Evolutionary conservation across 2,797 vertebrate species (phyloP).

Genomic region (Muscicapa comitata): DNA sequence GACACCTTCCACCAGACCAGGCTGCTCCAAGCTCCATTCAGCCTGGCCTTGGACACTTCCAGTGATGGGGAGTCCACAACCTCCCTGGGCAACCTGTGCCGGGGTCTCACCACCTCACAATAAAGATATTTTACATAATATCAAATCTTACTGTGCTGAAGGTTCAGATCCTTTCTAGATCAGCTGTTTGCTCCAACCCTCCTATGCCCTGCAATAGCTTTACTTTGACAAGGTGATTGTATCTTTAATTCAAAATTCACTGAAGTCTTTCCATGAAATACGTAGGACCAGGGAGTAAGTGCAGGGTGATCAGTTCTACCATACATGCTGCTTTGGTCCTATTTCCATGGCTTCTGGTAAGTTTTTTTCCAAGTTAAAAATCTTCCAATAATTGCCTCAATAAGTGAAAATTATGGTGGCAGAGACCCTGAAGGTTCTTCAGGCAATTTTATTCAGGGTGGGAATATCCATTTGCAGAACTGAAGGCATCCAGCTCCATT

Average conservation of each 20-base stretch:
- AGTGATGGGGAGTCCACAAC: neutral
- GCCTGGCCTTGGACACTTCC: neutral
- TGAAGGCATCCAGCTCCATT: neutral
- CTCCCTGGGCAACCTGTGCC: too few species aligned
- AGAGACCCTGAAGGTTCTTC: neutral
- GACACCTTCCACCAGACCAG: neutral
- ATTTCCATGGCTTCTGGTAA: neutral
- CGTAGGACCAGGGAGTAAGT: fast-evolving
- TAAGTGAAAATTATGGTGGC: neutral
- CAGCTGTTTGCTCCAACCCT: neutral
- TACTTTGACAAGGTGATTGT: neutral
- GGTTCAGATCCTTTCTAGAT: neutral
- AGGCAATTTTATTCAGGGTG: neutral
- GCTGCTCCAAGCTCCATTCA: neutral
- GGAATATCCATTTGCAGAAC: neutral
- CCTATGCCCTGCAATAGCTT: neutral
- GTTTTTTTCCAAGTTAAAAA: neutral
- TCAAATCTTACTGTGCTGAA: neutral
- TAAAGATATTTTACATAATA: neutral
- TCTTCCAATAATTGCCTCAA: neutral
- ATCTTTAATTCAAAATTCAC: neutral
- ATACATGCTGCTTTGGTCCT: neutral
- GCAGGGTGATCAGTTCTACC: neutral
- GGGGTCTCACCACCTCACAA: neutral
- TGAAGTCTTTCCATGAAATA: neutral